phyloP scores from a whole-genome alignment of 1,140 invertebrate species.

The Papilio machaon region DNA sequence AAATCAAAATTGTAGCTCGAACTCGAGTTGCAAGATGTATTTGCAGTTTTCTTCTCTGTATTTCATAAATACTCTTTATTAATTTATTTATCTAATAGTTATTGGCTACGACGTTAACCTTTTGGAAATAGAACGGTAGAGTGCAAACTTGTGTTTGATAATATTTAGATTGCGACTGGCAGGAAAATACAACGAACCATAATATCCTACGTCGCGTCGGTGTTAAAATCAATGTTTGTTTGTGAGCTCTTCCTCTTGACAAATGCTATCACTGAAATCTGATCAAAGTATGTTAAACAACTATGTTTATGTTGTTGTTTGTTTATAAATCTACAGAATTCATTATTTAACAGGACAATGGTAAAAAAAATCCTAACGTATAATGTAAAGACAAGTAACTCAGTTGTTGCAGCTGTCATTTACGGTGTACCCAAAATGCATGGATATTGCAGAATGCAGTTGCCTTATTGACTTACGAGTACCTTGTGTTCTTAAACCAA shows the following conservation, averaged over 20 bases:
- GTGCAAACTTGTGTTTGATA: conserved; percentile 6
- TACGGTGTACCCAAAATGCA: too few species aligned
- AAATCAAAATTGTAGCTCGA: background rate
- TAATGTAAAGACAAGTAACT: too few species aligned
- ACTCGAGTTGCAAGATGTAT: background rate
- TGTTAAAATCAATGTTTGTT: conserved; percentile 32
- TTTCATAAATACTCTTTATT: background rate
- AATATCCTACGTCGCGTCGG: conserved; percentile 25
- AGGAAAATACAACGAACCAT: conserved; percentile 12
- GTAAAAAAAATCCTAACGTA: background rate
- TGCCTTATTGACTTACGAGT: too few species aligned
- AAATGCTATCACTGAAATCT: conserved; percentile 20
- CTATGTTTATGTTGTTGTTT: background rate
- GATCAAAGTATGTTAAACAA: conserved; percentile 16
- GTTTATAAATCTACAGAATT: background rate
- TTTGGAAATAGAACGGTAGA: background rate
- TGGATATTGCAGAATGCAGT: too few species aligned
- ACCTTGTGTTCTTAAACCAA: too few species aligned
- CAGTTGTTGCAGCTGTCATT: too few species aligned
- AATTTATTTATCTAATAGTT: background rate
- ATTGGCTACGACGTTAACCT: background rate
- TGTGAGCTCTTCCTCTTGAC: conserved; percentile 12
- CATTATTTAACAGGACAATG: background rate
- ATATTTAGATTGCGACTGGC: conserved; percentile 19
- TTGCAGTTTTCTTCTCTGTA: too few species aligned